These are phyloP conservation scores for Sus scrofa DNA, from an alignment of 2,113 vertebrate species.

Conservation along the genomic window DNA sequence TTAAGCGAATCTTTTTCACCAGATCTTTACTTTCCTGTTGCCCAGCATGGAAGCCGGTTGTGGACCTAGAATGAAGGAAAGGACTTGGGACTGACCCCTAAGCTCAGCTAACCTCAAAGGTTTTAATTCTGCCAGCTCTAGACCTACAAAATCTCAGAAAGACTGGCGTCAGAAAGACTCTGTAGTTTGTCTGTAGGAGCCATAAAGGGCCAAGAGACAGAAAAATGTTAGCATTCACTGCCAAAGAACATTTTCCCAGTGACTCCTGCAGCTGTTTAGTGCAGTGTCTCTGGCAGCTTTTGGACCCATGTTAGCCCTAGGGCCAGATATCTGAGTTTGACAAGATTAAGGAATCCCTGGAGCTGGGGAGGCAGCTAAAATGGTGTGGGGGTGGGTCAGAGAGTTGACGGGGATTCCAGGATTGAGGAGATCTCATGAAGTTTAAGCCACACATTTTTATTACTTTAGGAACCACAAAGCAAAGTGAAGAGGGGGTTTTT, in stretches of 20 bases:
- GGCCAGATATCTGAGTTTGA: background rate
- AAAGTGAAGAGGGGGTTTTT: background rate
- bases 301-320: background rate
- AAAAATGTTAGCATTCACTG: background rate
- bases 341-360: background rate
- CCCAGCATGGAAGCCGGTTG: background rate
- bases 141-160: constrained; percentile 39
- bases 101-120: constrained; percentile 18
- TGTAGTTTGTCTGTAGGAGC: background rate
- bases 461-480: constrained; percentile 40
- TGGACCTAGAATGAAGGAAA: background rate
- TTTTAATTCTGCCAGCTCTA: constrained; percentile 31
- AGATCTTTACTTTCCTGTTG: constrained; percentile 47
- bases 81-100: background rate
- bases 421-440: background rate
- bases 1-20: background rate
- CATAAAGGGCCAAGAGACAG: background rate
- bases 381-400: background rate
- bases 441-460: constrained; percentile 7
- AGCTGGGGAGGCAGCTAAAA: background rate
- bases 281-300: background rate
- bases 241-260: constrained; percentile 16
- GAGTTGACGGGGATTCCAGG: background rate
- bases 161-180: background rate
- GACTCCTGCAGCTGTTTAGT: background rate